Base-by-base conservation (phyloP, 1,140 invertebrate genomes). In the Drosophila rhopaloa region DNA sequence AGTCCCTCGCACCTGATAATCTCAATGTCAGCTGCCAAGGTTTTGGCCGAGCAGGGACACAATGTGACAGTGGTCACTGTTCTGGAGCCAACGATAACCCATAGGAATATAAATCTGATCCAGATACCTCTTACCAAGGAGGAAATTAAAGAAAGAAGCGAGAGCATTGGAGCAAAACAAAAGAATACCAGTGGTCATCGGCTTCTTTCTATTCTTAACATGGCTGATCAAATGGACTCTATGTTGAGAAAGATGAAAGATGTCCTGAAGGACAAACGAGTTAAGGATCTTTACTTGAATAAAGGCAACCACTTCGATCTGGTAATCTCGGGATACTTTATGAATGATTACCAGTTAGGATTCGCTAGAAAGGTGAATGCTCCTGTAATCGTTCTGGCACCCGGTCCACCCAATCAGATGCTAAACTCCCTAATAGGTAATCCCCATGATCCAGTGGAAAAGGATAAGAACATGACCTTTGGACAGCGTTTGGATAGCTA, bases 1-100 rank as follows among this genome's bases (percentile, higher is more conserved):
- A 81, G 86, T 56, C 79, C 66, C 6, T 91, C 86, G 4, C 89
- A 91, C 67, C 48, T 91, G 19, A 89, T 91, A 11, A 32, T 91
- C 0, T 76, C 89, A 40, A 86, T 89, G 81, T 77, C 90, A 7
- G 60, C 81, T 47, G 58, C 68, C 7, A 74, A 76, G 43, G 16
- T 68, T 3, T 50, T 91, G 9, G 84, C 84, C 0, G 82, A 91
- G 11, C 16, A 32, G 0, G 88, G 88, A 5, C 90, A 91, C 59
- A 81, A 91, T 44, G 61, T 91, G 2, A 91, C 90, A 0, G 79
- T 91, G 9, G 79, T 91, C 1, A 54, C 60, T 4, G 53, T 72
- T 35, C 0, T 81, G 14, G 44, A 76, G 6, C 83, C 83, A 1
- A 78, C 46, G 27, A 47, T 89, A 0, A 82, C 10, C 38, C 74